Base-by-base conservation (phyloP, 2,797 vertebrate species). In the Acrossocheilus wenchowensis region DNA sequence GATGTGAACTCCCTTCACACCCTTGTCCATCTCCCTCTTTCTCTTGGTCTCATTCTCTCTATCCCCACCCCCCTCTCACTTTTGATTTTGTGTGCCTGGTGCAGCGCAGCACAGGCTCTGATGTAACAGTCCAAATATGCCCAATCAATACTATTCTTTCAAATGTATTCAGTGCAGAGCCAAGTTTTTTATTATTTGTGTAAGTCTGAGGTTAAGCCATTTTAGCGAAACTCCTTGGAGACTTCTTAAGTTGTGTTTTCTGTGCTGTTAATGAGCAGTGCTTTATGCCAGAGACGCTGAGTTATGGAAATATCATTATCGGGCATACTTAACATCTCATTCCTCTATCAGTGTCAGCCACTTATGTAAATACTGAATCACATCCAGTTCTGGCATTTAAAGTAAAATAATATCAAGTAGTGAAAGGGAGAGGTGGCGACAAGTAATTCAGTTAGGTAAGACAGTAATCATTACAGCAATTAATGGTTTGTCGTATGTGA, bases 1-100 rank as follows among this genome's bases (percentile, higher is more conserved):
- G 95, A 95, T 93, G 94, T 93, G 92, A 94, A 92, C 93, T 90
- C 91, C 93, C 95, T 95, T 97, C 96, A 95, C 95, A 96, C 96
- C 95, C 93, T 94, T 95, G 94, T 60, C 36, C 41, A 50, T 94
- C 87, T 91, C 60, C 6, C 78, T 52, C 45, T 52, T 30, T 34
- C 45, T 64, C 45, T 30, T n/a, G 21, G 5, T 80, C 11, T 50
- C 78, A 36, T 11, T 43, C 45, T 14, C 19, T 43, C 73, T 48
- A 19, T 12, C 34, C 54, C 83, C 73, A 66, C 69, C 69, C 69
- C 85, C 48, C 83, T 82, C 54, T 79, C 60, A 69, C 39, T 80
- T 75, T 83, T 84, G 78, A 84, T 41, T 48, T 78, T 83, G 87
- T 83, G 83, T 81, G 41, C 87, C 78, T 86, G 85, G 89, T 87